Evolutionary conservation across 2,113 vertebrate genomes (phyloP), one percentile per base, ranked within the genome.

Genomic region (Anhinga anhinga): DNA sequence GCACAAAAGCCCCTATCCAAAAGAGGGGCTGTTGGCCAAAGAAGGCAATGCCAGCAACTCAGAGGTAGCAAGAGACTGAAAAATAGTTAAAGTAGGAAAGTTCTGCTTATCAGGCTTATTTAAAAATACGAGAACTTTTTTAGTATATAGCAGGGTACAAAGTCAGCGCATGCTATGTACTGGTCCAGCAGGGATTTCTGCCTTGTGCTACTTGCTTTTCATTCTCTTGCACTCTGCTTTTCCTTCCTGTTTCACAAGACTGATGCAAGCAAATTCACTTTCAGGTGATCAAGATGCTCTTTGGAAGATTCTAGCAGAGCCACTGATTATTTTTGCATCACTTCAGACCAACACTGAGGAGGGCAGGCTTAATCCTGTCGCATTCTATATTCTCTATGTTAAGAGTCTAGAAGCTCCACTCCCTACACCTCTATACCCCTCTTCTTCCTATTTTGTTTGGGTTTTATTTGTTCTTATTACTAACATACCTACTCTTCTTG

Each of bases 401-500:
- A 74, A 79, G 25, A 62, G 19, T 25, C 44, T 69, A 81, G 17
- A 86, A 79, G 61, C 38, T 38, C 36, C 19, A 74, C 5, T 9
- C 26, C 3, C 11, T 10, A 14, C 29, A 58, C 52, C 19, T 47
- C 25, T 19, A 47, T 2, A 53, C 4, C 0, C 3, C 7, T 49
- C 26, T 42, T 36, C 45, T n/a, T 58, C 10, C 15, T 26, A 5
- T 86, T 72, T 69, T 42, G 26, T 84, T 77, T 25, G 3, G 34
- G 13, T 27, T 74, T 73, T 29, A 44, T 26, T 82, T 73, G 21
- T 82, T 61, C 23, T 67, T 79, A 61, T 80, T 70, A 86, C 15
- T 4, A 87, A 23, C 23, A 32, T 40, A 17, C 62, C 27, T 78
- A 22, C 4, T 77, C 15, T 42, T 26, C 19, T 23, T 76, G 13